Conservation (phyloP, 2,797 vertebrate genomes). For the Argya squamiceps region DNA sequence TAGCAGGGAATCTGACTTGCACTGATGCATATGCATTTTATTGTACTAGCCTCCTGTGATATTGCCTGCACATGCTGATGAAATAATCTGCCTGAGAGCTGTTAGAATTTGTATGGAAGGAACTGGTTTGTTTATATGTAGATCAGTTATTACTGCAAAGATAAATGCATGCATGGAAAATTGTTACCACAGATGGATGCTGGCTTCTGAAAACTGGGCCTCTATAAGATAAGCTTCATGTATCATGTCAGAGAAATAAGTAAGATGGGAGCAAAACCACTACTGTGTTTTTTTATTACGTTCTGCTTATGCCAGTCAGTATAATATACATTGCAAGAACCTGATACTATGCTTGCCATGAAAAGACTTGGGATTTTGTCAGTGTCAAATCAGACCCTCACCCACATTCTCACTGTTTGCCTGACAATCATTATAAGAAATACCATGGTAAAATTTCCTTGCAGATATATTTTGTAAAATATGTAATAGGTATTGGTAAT, state of each 20-base stretch:
- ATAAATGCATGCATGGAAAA: neutral
- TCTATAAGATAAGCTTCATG: neutral
- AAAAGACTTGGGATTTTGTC: neutral
- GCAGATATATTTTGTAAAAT: neutral
- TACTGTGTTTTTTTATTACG: neutral
- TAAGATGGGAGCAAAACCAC: neutral
- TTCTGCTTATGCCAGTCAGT: neutral
- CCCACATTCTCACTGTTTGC: neutral
- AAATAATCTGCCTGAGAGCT: slow-evolving; percentile 29
- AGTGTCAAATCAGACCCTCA: neutral
- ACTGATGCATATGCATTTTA: neutral
- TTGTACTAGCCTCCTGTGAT: neutral
- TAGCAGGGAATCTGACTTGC: neutral
- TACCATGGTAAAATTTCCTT: neutral
- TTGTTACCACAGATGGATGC: neutral
- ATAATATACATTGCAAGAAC: neutral
- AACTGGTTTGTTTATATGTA: slow-evolving; percentile 38
- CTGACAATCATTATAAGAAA: neutral
- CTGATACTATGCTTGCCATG: neutral
- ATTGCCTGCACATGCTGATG: neutral
- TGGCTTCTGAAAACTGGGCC: neutral
- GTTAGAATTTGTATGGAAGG: slow-evolving; percentile 27
- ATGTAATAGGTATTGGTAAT: neutral
- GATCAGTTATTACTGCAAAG: slow-evolving; percentile 16
- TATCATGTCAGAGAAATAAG: neutral